A percentile compares a stretch with the other conserved stretches of the same genome.
Evolutionary conservation across 2,113 vertebrate species (phyloP).

Genomic region (Poeciliopsis prolifica): DNA sequence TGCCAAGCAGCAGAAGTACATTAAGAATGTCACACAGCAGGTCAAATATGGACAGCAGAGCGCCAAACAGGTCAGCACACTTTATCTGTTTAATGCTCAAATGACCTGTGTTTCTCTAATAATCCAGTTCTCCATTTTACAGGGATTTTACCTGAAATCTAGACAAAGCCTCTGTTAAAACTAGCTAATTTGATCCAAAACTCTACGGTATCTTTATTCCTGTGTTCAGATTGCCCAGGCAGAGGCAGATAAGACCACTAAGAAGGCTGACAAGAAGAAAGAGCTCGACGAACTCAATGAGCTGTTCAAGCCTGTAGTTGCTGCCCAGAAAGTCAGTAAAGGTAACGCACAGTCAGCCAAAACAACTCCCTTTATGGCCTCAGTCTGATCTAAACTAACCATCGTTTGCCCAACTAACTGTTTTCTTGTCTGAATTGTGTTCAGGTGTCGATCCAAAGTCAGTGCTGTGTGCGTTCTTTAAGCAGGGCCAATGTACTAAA

Average conservation of each 20-base stretch:
- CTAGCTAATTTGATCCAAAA: background rate
- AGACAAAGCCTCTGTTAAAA: background rate
- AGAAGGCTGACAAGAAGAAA: constrained; percentile 96
- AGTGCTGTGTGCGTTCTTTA: constrained; percentile 97
- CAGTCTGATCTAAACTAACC: background rate
- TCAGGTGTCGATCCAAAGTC: constrained; percentile 98
- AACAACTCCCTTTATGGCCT: background rate
- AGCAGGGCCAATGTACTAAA: constrained; percentile 98
- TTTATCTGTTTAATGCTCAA: background rate
- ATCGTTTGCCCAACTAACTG: background rate
- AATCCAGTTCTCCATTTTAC: background rate
- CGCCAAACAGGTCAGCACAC: constrained; percentile 81
- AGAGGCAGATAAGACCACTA: constrained; percentile 84
- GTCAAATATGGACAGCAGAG: constrained; percentile 94
- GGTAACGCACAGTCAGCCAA: constrained; percentile 74
- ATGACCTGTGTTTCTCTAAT: background rate
- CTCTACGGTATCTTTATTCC: background rate
- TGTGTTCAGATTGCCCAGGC: constrained; percentile 62
- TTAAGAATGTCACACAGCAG: constrained; percentile 96
- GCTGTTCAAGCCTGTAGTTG: constrained; percentile 96
- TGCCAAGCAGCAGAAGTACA: constrained; percentile 98
- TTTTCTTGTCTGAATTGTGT: background rate
- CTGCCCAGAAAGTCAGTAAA: constrained; percentile 97
- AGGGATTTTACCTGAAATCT: background rate
- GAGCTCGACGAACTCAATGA: constrained; percentile 95